Evolutionary conservation across 2,113 vertebrate genomes (phyloP).

Genomic region (Agapornis roseicollis): DNA sequence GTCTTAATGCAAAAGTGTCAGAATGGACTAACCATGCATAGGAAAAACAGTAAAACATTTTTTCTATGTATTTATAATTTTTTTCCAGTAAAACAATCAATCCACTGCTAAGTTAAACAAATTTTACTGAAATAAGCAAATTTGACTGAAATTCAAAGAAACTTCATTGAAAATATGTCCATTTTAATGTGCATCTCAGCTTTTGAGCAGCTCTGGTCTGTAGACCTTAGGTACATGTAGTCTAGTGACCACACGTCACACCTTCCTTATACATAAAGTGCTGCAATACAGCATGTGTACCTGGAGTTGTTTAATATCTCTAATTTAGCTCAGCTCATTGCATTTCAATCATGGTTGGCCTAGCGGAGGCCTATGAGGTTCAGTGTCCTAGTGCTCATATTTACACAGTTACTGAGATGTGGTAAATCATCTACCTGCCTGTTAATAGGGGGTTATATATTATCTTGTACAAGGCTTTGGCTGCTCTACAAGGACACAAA

Average conservation of each 20-base stretch:
- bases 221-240: neutral
- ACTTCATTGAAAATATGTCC: neutral
- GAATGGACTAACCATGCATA: neutral
- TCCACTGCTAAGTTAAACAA: neutral
- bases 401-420: constrained; percentile 55
- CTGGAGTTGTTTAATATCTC: neutral
- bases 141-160: neutral
- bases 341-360: neutral
- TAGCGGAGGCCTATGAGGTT: neutral
- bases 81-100: neutral
- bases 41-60: neutral
- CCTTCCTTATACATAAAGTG: neutral
- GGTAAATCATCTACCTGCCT: constrained; percentile 71
- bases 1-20: neutral
- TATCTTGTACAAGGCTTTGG: neutral
- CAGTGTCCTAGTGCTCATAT: constrained; percentile 14
- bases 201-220: neutral
- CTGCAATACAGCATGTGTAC: neutral
- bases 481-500: neutral
- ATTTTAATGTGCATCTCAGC: neutral
- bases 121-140: neutral
- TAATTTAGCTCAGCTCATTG: constrained; percentile 61
- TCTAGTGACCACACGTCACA: neutral
- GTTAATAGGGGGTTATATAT: constrained; percentile 22
- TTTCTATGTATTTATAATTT: neutral